Evolutionary conservation across 2,113 vertebrate species (phyloP), one percentile per base, ranked within the genome.

Genomic region (Reinhardtius hippoglossoides): DNA sequence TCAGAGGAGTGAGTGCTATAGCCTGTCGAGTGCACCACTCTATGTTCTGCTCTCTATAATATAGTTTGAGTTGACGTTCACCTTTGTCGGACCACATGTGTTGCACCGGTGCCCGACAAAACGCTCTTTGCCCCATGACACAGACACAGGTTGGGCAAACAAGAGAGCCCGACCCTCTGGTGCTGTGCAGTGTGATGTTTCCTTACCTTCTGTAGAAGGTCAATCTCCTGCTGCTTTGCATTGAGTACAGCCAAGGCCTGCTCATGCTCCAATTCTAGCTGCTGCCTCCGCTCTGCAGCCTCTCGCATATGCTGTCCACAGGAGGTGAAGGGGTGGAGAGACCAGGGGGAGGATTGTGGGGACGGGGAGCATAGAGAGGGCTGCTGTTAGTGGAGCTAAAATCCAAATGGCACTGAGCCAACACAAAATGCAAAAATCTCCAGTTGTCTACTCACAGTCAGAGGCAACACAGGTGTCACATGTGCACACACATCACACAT

Each of bases 261-360:
- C 92, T 97, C 98, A 98, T 99, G 97, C 96, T 99, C 98, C 94
- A 97, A 83, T 90, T 98, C 97, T 95, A 99, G 94, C 95, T 98
- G 98, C 95, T 99, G 98, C 96, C 97, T 94, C 95, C 98, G 94
- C 72, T 98, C 97, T 40, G 97, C 98, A 92, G 97, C 97, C 96
- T 98, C 97, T 66, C 98, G 96, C 98, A 99, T 99, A 95, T 99
- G 98, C 98, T 99, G 94, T 78, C 87, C 84, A 20, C 83, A 81
- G 86, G 85, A 83, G 84, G 68, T 75, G 86, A 68, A 75, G 76
- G 78, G 81, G 75, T 70, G 79, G 89, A 79, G 73, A 78, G 81
- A 71, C 80, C 9, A 75, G 61, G 72, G 52, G 81, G 71, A 64
- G 70, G 27, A 48, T 37, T 16, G 37, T 55, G 58, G 46, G 44